Percentiles rank a stretch among this genome's conserved stretches.
These are phyloP conservation scores for Drosophila pseudotalamancana DNA, from an alignment of 2,888 invertebrate species.

Conservation along the genomic window DNA sequence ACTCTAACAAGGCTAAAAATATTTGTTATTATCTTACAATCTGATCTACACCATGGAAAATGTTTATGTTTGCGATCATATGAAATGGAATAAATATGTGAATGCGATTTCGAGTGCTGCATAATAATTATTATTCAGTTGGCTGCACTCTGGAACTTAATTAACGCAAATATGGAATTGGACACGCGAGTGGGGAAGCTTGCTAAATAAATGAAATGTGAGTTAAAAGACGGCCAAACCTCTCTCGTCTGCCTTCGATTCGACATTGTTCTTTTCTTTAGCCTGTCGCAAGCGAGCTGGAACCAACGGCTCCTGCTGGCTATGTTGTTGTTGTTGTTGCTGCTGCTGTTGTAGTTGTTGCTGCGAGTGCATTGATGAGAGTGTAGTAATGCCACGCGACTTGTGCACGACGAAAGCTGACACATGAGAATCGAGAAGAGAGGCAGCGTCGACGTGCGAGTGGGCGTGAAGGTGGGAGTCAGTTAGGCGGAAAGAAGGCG, in stretches of 20 bases:
- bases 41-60: not conserved
- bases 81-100: slow-evolving; percentile 30
- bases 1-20: not conserved
- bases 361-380: slow-evolving; percentile 86
- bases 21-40: not conserved
- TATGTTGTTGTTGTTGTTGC: slow-evolving; percentile 53
- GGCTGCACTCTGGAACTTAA: slow-evolving; percentile 24
- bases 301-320: slow-evolving; percentile 85
- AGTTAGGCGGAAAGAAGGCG: slow-evolving; percentile 35
- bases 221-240: slow-evolving; percentile 83
- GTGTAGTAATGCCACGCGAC: slow-evolving; percentile 91
- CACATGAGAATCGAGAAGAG: slow-evolving; percentile 31
- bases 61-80: not conserved
- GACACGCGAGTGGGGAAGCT: slow-evolving; percentile 3
- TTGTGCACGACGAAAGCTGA: slow-evolving; percentile 91
- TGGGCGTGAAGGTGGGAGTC: slow-evolving; percentile 24
- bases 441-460: slow-evolving; percentile 33
- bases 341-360: slow-evolving; percentile 59
- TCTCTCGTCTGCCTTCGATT: slow-evolving; percentile 89
- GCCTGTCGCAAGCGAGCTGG: slow-evolving; percentile 86
- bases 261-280: slow-evolving; percentile 87
- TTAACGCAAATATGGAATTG: slow-evolving; percentile 14
- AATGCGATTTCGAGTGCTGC: slow-evolving; percentile 14
- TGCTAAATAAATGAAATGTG: slow-evolving; percentile 24
- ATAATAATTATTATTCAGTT: slow-evolving; percentile 27